phyloP scores from a whole-genome alignment of 1,140 invertebrate genomes.

The Panagrolaimus sp. region DNA sequence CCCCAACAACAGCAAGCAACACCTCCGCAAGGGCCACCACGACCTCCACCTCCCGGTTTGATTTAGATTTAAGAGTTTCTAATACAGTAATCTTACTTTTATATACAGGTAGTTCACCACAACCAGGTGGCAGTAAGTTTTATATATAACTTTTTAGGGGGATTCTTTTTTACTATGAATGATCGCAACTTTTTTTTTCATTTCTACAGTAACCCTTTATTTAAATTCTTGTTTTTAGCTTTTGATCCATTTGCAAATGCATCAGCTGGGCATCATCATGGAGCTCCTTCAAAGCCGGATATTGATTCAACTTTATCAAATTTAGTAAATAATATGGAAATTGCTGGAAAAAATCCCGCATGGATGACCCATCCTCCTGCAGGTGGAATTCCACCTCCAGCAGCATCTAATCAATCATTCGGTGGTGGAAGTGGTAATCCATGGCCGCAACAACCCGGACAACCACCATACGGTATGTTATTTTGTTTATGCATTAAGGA shows the following conservation, averaged over 20 bases:
- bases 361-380: background rate
- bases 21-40: background rate
- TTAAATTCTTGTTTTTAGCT: background rate
- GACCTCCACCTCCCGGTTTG: too few relatives aligned
- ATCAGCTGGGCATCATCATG: background rate
- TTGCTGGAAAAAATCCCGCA: slow-evolving; percentile 11
- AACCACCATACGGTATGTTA: too few relatives aligned
- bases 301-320: slow-evolving; percentile 12
- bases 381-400: background rate
- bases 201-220: background rate
- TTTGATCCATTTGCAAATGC: slow-evolving; percentile 14
- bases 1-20: background rate
- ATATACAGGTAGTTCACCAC: too few relatives aligned
- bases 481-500: too few relatives aligned
- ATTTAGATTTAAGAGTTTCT: background rate
- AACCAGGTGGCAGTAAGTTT: too few relatives aligned
- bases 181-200: background rate
- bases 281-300: background rate
- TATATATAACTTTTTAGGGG: too few relatives aligned
- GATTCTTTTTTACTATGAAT: too few relatives aligned
- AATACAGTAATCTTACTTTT: background rate
- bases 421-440: too few relatives aligned
- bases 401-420: too few relatives aligned
- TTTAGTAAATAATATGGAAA: slow-evolving; percentile 14
- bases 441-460: too few relatives aligned